A percentile compares a stretch with the other conserved stretches of the same genome.
phyloP scores from a whole-genome alignment of 2,888 invertebrate genomes.

The Pecten maximus region DNA sequence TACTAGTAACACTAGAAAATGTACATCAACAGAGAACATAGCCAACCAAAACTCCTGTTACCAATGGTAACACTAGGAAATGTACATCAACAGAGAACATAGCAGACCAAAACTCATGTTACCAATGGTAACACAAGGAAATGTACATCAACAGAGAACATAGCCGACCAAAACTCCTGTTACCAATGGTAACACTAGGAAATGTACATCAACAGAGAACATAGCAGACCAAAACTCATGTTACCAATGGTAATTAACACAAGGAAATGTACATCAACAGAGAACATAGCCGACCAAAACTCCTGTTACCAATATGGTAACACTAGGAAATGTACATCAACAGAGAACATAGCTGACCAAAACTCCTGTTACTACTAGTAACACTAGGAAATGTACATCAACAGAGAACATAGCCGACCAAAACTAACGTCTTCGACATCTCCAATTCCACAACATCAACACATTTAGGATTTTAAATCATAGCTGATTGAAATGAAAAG shows the following conservation, averaged over 20 bases:
- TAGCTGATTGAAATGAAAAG: slow-evolving; percentile 33
- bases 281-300: too few relatives aligned
- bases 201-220: too few relatives aligned
- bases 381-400: neutral
- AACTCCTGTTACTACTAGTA: neutral
- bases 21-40: too few relatives aligned
- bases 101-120: too few relatives aligned
- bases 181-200: neutral
- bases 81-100: too few relatives aligned
- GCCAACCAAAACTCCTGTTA: too few relatives aligned
- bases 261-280: neutral
- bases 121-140: neutral
- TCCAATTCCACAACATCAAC: neutral
- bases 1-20: neutral
- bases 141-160: too few relatives aligned
- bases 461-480: slow-evolving; percentile 13
- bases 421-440: neutral
- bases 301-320: neutral
- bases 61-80: neutral
- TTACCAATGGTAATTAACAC: neutral
- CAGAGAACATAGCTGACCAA: too few relatives aligned
- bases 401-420: neutral
- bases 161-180: too few relatives aligned
- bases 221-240: too few relatives aligned
- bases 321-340: neutral